Evolutionary conservation across 2,113 vertebrate genomes (phyloP), one percentile per base, ranked within the genome.

Genomic region (Capra hircus): DNA sequence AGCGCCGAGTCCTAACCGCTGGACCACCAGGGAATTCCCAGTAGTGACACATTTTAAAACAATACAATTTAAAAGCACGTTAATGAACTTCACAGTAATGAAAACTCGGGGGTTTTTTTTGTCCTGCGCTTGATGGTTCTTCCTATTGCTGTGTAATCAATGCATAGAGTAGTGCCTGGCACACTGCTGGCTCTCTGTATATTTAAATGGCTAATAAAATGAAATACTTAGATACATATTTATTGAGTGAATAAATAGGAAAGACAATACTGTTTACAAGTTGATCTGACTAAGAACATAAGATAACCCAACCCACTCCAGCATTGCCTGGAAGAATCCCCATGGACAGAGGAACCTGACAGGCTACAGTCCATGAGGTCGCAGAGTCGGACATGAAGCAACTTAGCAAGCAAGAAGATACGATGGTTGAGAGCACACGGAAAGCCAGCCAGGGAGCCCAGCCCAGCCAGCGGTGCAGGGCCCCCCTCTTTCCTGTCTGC

Each of bases 131-230:
- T 71, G 25, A 52, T 23, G 19, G 27, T 59, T 94, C 80, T 86
- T 81, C 43, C 28, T 25, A 14, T 40, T 67, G 80, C 81, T 67
- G 14, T 80, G n/a, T 48, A 50, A n/a, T 30, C 78, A n/a, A 67
- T n/a, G 81, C 50, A 16, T 53, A 60, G 59, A 87, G 50, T 48
- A 80, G 28, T 6, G 16, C 77, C 87, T 30, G 28, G 15, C 27
- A 45, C 50, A 43, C 27, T 82, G 16, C 52, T 88, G 82, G n/a
- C 36, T 19, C 71, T 86, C 89, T 92, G 43, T 55, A 55, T 91
- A 59, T 86, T 82, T 87, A 94, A 87, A 59, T 92, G 48, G 53
- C 36, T 89, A 84, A 48, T 55, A 77, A 80, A 94, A 71, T 87
- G 83, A 71, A 94, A 80, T 88, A 52, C 55, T 85, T 40, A 71